Conservation (phyloP, 2,113 vertebrate species). For the Silurus meridionalis region DNA sequence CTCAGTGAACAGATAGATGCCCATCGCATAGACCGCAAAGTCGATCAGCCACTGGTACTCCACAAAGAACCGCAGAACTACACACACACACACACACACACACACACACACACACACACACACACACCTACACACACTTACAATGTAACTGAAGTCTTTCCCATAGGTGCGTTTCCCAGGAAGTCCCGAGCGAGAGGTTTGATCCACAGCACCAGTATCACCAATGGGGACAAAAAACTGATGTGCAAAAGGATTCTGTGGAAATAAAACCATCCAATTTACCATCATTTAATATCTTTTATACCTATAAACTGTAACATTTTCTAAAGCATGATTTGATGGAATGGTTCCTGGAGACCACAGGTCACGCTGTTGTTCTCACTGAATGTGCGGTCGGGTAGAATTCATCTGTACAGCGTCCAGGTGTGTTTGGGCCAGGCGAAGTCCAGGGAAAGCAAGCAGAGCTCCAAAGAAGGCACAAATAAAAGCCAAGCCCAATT, state of each 20-base stretch:
- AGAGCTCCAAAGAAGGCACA: conserved; percentile 86
- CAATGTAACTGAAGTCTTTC: conserved; percentile 78
- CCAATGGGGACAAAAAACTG: conserved; percentile 86
- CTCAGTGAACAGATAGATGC: conserved; percentile 89
- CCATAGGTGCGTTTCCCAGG: conserved; percentile 79
- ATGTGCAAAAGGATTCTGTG: conserved; percentile 82
- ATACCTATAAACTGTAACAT: not conserved
- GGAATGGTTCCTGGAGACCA: not conserved
- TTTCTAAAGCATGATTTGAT: not conserved
- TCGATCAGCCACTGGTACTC: conserved; percentile 98
- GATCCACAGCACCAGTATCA: conserved; percentile 85
- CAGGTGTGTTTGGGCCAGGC: conserved; percentile 91
- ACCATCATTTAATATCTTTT: not conserved
- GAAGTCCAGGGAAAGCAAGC: conserved; percentile 90
- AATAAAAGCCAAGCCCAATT: conserved; percentile 78
- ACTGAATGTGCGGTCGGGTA: conserved; percentile 82
- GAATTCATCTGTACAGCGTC: conserved; percentile 82
- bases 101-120: not conserved
- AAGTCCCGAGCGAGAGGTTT: conserved; percentile 90
- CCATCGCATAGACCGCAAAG: conserved; percentile 80
- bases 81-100: not conserved
- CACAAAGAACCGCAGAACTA: conserved; percentile 90
- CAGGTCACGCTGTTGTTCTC: conserved; percentile 31
- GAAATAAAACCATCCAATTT: not conserved
- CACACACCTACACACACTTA: conserved; percentile 55